Conservation (phyloP, 2,888 invertebrate species). For the Achlya flavicornis region DNA sequence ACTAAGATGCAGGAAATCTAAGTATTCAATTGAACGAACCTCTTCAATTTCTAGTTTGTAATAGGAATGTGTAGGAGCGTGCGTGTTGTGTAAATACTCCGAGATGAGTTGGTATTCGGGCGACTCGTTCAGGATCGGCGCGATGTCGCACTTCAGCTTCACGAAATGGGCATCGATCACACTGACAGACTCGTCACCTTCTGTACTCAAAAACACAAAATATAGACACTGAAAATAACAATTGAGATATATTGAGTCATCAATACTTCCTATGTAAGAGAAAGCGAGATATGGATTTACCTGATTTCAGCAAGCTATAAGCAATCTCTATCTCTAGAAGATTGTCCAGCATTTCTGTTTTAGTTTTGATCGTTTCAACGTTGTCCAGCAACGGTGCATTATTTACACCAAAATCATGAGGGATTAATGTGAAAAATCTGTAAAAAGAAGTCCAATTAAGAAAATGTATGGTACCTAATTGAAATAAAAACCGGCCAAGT, state of each 20-base stretch:
- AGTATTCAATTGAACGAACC: constrained; percentile 35
- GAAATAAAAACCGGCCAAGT: neutral
- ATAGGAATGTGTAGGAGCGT: constrained; percentile 93
- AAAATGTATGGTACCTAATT: neutral
- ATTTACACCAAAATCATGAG: constrained; percentile 95
- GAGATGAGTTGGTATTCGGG: constrained; percentile 90
- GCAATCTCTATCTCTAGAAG: constrained; percentile 98
- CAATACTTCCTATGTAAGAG: neutral
- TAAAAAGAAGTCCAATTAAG: constrained; percentile 9
- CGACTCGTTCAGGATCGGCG: constrained; percentile 85
- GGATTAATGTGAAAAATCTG: constrained; percentile 96
- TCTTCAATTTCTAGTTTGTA: constrained; percentile 65
- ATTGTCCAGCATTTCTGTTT: constrained; percentile 94
- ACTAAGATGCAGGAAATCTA: too few species aligned
- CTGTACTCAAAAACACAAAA: neutral
- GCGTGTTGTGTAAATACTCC: constrained; percentile 94
- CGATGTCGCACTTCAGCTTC: constrained; percentile 92
- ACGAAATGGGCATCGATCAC: constrained; percentile 94
- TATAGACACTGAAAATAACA: neutral
- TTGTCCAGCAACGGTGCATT: constrained; percentile 92
- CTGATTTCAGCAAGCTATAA: constrained; percentile 91
- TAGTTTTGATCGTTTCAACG: constrained; percentile 86
- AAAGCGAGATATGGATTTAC: constrained; percentile 32
- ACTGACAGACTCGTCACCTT: constrained; percentile 47
- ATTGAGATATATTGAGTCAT: neutral